Percentiles rank a stretch among this genome's conserved stretches.
Conservation (phyloP, 1,140 invertebrate genomes). For the Macrobrachium nipponense region DNA sequence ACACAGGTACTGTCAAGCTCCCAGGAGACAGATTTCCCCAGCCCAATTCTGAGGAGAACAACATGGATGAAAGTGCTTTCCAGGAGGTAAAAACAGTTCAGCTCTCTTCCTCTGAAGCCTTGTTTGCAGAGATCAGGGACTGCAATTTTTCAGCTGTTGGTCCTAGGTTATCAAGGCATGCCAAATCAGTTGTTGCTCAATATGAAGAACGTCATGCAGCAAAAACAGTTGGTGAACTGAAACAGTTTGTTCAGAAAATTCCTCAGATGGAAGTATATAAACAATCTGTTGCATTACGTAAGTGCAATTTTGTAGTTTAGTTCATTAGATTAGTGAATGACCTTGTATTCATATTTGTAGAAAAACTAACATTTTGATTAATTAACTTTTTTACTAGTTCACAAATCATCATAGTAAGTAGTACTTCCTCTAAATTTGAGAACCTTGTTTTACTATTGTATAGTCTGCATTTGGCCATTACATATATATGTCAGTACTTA, state of each 20-base stretch:
- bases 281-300: constrained; percentile 81
- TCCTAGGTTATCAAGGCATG: constrained; percentile 85
- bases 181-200: constrained; percentile 84
- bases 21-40: constrained; percentile 84
- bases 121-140: constrained; percentile 91
- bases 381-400: too few relatives aligned
- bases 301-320: constrained; percentile 64
- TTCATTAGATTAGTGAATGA: neutral
- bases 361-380: too few relatives aligned
- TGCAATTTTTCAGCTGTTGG: constrained; percentile 95
- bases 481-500: too few relatives aligned
- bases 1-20: constrained; percentile 82
- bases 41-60: constrained; percentile 73
- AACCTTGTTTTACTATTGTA: too few relatives aligned
- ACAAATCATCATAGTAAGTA: too few relatives aligned
- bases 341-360: neutral
- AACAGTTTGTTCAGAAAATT: constrained; percentile 90
- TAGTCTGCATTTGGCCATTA: too few relatives aligned
- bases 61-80: constrained; percentile 69
- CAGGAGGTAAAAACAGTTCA: constrained; percentile 85
- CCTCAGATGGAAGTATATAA: constrained; percentile 91
- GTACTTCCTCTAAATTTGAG: too few relatives aligned
- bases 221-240: constrained; percentile 92
- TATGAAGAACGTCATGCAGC: constrained; percentile 87
- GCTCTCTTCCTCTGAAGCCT: constrained; percentile 89